A percentile compares a stretch with the other conserved stretches of the same genome.
Conservation (phyloP, 2,113 vertebrate species). For the Triplophysa rosa region DNA sequence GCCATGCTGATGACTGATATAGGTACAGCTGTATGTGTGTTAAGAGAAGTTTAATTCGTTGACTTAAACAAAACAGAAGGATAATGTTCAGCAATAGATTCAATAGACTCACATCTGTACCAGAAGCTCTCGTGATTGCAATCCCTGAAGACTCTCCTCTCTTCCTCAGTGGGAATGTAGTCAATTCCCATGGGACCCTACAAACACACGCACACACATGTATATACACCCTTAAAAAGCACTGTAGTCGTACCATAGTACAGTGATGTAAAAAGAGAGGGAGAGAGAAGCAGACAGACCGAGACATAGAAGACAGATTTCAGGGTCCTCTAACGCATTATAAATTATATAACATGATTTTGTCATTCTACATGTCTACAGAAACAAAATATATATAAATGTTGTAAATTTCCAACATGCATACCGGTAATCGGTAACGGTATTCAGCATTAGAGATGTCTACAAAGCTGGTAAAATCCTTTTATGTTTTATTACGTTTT, state of each 20-base stretch:
- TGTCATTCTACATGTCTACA: no score
- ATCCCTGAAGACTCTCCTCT: conserved; percentile 81
- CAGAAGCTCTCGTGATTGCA: conserved; percentile 87
- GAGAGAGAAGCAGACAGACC: no score
- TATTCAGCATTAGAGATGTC: not conserved
- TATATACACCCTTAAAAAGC: not conserved
- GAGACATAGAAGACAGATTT: no score
- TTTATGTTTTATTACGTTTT: not conserved
- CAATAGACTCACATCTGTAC: conserved; percentile 86
- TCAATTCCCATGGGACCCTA: conserved; percentile 69
- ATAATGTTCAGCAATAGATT: not conserved
- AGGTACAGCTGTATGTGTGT: conserved; percentile 79
- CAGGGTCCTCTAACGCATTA: no score
- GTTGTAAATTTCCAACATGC: no score
- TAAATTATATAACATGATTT: no score
- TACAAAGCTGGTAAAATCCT: not conserved
- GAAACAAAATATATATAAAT: no score
- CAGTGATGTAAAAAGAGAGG: no score
- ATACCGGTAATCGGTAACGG: no score
- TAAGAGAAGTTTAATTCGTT: not conserved
- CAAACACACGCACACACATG: not conserved
- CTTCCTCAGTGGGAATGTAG: conserved; percentile 86
- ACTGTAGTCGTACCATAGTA: not conserved
- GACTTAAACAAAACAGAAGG: not conserved
- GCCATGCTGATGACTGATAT: conserved; percentile 81